Evolutionary conservation across 2,888 invertebrate genomes (phyloP).

Genomic region (Sphinx pinastri): DNA sequence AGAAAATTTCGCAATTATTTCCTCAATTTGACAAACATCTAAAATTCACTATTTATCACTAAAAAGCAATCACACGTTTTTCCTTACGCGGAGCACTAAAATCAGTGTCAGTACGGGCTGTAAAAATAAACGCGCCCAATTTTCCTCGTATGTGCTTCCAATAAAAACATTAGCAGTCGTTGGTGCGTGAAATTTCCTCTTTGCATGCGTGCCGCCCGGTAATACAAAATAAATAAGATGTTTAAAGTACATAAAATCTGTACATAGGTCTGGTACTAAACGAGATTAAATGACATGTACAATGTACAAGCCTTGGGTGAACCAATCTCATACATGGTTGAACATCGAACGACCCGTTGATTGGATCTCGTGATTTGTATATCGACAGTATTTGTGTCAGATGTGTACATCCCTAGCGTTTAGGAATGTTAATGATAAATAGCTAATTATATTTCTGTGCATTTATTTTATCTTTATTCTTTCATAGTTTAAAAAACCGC

Average conservation of each 20-base stretch:
- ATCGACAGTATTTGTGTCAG: neutral
- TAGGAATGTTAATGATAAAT: too few relatives aligned
- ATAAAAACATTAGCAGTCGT: conserved; percentile 62
- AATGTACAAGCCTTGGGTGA: neutral
- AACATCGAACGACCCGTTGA: conserved; percentile 15
- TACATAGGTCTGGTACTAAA: neutral
- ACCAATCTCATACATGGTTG: conserved; percentile 18
- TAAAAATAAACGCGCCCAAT: conserved; percentile 55
- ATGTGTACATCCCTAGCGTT: neutral
- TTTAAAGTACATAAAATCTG: conserved; percentile 14
- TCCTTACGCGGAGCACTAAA: conserved; percentile 33
- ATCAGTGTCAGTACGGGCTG: conserved; percentile 50
- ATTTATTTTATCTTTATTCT: too few relatives aligned
- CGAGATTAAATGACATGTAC: neutral
- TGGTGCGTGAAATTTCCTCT: conserved; percentile 56
- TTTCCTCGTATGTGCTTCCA: conserved; percentile 53
- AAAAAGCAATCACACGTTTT: conserved; percentile 18
- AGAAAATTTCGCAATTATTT: neutral
- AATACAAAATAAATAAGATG: conserved; percentile 25
- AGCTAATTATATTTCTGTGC: too few relatives aligned
- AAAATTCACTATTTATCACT: neutral
- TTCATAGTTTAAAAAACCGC: too few relatives aligned
- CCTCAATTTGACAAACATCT: neutral
- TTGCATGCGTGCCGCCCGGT: conserved; percentile 46
- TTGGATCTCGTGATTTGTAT: neutral